Evolutionary conservation across 2,113 vertebrate genomes (phyloP).

Genomic region (Hiodon tergisus): DNA sequence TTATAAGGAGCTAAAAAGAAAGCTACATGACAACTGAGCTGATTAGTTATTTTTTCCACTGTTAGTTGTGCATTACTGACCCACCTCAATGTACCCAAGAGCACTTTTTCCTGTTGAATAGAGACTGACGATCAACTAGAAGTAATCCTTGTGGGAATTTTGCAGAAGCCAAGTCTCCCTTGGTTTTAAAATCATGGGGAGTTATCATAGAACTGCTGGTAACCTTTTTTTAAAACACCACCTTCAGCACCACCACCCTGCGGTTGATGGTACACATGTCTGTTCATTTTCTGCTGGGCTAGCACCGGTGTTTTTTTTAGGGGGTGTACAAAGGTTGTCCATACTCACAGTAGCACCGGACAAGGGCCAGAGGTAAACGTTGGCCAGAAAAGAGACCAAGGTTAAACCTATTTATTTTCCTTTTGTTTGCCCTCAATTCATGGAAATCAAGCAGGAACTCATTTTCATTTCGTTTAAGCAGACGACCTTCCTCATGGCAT

Average conservation of each 20-base stretch:
- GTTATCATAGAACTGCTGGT: slow-evolving; percentile 58
- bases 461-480: background rate
- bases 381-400: too few species aligned
- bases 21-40: too few species aligned
- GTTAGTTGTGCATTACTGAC: too few species aligned
- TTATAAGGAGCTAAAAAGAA: too few species aligned
- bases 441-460: background rate
- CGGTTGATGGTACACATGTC: background rate
- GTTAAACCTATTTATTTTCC: background rate
- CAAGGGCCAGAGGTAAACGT: background rate
- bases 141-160: slow-evolving; percentile 39
- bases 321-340: background rate
- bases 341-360: background rate
- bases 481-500: background rate
- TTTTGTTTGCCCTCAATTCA: background rate
- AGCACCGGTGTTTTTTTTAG: background rate
- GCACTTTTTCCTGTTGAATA: too few species aligned
- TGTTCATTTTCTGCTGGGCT: background rate
- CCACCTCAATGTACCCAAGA: too few species aligned
- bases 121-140: too few species aligned
- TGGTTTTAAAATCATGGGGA: slow-evolving; percentile 58
- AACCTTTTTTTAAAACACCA: slow-evolving; percentile 47
- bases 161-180: slow-evolving; percentile 52
- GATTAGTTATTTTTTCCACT: too few species aligned
- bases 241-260: background rate